Base-by-base conservation (phyloP, 1,140 invertebrate species). In the Sinonovacula constricta region DNA sequence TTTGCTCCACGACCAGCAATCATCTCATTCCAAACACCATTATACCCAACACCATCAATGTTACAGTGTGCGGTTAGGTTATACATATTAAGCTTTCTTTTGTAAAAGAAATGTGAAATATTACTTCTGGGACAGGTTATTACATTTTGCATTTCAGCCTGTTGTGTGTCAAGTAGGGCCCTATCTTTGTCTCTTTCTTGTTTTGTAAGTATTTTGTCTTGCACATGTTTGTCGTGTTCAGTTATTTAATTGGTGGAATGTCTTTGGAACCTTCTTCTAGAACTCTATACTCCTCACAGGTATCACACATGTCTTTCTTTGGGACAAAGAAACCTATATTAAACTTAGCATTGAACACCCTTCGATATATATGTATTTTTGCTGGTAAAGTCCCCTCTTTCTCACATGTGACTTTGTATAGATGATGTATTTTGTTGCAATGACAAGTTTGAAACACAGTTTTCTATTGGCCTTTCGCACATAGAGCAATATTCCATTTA, bases 21-120 rank as follows among this genome's bases (percentile, higher is more conserved):
- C 28, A 80, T 63, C n/a, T n/a, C n/a, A n/a, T n/a, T n/a, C n/a
- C n/a, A n/a, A n/a, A n/a, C n/a, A n/a, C n/a, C n/a, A n/a, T 51
- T 51, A 59, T 85, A 82, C 5, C 49, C 72, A 57, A 60, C 67
- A 54, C 81, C 74, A 53, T 75, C 54, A 33, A 71, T 26, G 10
- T 60, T 72, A 45, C 65, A 76, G 74, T 82, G 62, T 33, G 72
- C 82, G 26, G 80, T 85, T 45, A 80, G 36, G 28, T 83, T 81
- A 60, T 63, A 80, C 3, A 76, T 54, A 39, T 77, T 66, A 66
- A 49, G n/a, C n/a, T n/a, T n/a, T n/a, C n/a, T n/a, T 53, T 59
- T 75, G 34, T 77, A 77, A 24, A 77, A 81, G 53, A 81, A 77
- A 60, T 26, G 70, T 26, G 66, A 71, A 18, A 81, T 26, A 54